Evolutionary conservation across 2,797 vertebrate species (phyloP).

Genomic region (Graptemys geographica): DNA sequence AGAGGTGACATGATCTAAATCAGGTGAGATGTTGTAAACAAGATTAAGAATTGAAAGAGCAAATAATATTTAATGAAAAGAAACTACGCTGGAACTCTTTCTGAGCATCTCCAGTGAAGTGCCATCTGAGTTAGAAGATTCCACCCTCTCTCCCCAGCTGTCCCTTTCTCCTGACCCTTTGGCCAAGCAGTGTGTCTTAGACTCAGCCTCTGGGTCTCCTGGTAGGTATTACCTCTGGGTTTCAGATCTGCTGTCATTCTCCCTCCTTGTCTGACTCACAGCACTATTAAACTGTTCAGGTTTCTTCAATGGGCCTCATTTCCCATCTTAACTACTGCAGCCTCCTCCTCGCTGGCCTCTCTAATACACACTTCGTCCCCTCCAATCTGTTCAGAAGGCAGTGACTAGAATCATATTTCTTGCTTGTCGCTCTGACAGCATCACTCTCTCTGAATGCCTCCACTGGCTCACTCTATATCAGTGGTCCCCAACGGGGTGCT

Average conservation of each 20-base stretch:
- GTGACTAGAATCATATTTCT: fast-evolving
- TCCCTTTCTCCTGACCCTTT: background rate
- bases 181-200: background rate
- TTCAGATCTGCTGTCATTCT: background rate
- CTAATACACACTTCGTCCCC: background rate
- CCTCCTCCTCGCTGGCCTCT: background rate
- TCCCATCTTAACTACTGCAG: background rate
- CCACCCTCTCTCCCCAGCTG: background rate
- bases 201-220: background rate
- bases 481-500: too few relatives aligned
- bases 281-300: background rate
- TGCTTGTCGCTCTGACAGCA: background rate
- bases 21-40: background rate
- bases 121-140: fast-evolving
- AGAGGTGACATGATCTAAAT: background rate
- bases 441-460: fast-evolving
- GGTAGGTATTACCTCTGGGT: background rate
- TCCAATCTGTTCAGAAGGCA: background rate
- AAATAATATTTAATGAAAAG: background rate
- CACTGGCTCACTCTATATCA: background rate
- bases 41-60: background rate
- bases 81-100: background rate
- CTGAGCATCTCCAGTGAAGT: background rate
- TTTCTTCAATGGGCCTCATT: background rate
- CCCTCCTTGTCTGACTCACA: background rate